These are phyloP conservation scores for Dermolepida albohirtum DNA, from an alignment of 2,888 invertebrate species.

Conservation along the genomic window DNA sequence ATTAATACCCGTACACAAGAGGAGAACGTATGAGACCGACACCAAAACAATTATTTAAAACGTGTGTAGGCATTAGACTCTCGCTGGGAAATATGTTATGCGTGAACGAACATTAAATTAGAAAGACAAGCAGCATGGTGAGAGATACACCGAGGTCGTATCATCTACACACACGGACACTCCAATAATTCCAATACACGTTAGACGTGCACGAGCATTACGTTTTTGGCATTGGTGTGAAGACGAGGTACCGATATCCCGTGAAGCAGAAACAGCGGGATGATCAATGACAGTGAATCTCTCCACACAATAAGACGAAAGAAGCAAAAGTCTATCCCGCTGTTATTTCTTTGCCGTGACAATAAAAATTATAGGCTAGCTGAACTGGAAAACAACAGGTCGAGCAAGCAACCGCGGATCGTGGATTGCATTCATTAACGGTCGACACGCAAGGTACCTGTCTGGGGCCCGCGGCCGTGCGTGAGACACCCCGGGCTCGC, in stretches of 20 bases:
- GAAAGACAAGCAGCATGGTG: constrained; percentile 61
- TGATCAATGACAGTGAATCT: constrained; percentile 63
- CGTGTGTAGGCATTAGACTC: constrained; percentile 61
- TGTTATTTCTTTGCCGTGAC: constrained; percentile 70
- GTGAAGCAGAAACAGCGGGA: constrained; percentile 50
- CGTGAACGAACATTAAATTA: constrained; percentile 63
- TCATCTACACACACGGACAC: constrained; percentile 51
- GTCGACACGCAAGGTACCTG: constrained; percentile 66
- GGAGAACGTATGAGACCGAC: constrained; percentile 52
- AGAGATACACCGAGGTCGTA: constrained; percentile 55
- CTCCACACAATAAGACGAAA: constrained; percentile 59
- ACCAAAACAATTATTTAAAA: constrained; percentile 61
- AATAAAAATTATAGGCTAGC: constrained; percentile 74
- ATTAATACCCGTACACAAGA: constrained; percentile 47
- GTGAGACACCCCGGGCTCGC: constrained; percentile 55
- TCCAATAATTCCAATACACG: constrained; percentile 47
- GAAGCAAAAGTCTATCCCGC: constrained; percentile 66
- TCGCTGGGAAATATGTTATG: constrained; percentile 61
- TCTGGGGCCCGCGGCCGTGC: constrained; percentile 52
- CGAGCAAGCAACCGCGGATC: constrained; percentile 65
- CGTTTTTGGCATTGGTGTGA: constrained; percentile 38
- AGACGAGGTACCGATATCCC: constrained; percentile 46
- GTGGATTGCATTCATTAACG: constrained; percentile 72
- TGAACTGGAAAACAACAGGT: constrained; percentile 73
- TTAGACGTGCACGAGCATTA: constrained; percentile 38